Percentiles rank a stretch among this genome's conserved stretches.
These are phyloP conservation scores for Drosophila ficusphila DNA, from an alignment of 1,140 invertebrate species.

Conservation along the genomic window DNA sequence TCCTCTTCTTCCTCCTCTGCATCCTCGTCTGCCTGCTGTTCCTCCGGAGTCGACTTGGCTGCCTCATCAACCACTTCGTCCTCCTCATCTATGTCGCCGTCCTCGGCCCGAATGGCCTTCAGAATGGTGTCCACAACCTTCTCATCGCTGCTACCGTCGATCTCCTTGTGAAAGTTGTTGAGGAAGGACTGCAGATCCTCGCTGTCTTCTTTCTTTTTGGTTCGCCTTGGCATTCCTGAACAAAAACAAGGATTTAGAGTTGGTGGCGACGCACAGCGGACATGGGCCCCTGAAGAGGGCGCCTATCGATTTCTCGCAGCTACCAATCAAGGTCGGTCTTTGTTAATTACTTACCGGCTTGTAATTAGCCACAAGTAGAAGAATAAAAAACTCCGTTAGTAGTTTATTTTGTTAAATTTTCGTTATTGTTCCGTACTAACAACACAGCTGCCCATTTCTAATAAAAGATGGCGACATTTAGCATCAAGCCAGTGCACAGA, in stretches of 20 bases:
- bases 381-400: neutral
- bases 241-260: neutral
- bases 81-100: conserved; percentile 5
- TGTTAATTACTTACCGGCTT: neutral
- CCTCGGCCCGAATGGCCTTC: conserved; percentile 14
- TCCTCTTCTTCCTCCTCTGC: conserved; percentile 84
- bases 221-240: conserved; percentile 48
- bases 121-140: conserved; percentile 39
- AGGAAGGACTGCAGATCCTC: conserved; percentile 89
- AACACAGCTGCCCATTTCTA: conserved; percentile 51
- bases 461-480: conserved; percentile 75
- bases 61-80: conserved; percentile 8
- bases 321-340: neutral
- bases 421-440: conserved; percentile 60
- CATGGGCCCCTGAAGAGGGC: conserved; percentile 49
- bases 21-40: conserved; percentile 13
- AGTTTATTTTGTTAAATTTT: conserved; percentile 18
- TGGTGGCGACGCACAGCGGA: conserved; percentile 70
- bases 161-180: conserved; percentile 94
- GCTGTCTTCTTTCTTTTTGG: conserved; percentile 22
- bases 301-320: conserved; percentile 65
- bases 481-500: conserved; percentile 19
- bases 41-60: neutral
- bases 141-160: conserved; percentile 85
- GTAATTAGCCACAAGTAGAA: neutral